Base-by-base conservation (phyloP, 2,888 invertebrate species). In the Cerastis leucographa region DNA sequence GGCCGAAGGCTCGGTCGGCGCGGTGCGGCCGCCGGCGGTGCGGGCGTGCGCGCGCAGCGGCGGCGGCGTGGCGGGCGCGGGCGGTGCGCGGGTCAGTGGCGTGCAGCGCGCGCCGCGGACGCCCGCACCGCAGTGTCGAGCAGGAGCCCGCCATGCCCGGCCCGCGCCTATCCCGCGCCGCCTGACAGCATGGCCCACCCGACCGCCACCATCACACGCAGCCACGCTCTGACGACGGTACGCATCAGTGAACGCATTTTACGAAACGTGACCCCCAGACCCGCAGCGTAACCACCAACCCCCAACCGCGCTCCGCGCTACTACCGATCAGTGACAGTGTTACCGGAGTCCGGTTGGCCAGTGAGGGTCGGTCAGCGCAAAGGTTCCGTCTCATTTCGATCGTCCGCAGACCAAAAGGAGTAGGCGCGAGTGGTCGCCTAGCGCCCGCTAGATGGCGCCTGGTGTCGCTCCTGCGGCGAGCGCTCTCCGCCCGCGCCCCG, bases 141-240 rank as follows among this genome's bases (percentile, higher is more conserved):
- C 96, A 94, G 94, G 90, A 95, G 93, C 95, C 95, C 96, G 96
- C 95, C 96, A 96, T 96, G 96, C 96, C 95, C 95, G 96, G 96
- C 96, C 95, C 95, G 96, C 96, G 96, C 95, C 94, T 95, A 93
- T 94, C 93, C 93, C 96, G 96, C 96, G 96, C 95, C 95, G 96
- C 96, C 96, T 96, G 96, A 96, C 96, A 96, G 96, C 96, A 96
- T 96, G 96, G 96, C 96, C 96, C 89, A 91, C 92, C 95, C 95
- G 94, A 95, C 95, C 96, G 96, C 96, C 95, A 96, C 96, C 96
- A 95, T 94, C 96, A 95, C 96, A 95, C 96, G 96, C 96, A 96
- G 96, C 96, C 96, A 96, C 96, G 96, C 96, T 96, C 96, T 96
- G 96, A 96, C 96, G 95, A 96, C 96, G 96, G 96, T 96, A 96